A percentile compares a stretch with the other conserved stretches of the same genome.
Evolutionary conservation across 2,113 vertebrate species (phyloP).

Genomic region (Patagioenas fasciata): DNA sequence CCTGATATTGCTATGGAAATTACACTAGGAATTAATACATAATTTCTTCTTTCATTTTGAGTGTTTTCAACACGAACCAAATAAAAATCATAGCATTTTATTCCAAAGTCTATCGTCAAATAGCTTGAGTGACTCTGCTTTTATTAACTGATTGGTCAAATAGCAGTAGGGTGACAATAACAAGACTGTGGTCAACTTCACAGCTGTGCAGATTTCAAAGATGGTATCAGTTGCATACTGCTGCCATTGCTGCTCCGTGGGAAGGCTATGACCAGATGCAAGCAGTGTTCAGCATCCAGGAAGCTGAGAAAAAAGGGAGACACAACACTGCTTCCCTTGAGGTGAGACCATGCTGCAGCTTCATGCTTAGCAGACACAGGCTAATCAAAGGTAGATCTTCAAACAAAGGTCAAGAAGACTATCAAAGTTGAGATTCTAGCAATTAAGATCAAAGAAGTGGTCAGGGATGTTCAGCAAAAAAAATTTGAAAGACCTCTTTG

Average conservation of each 20-base stretch:
- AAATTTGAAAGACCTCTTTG: not conserved
- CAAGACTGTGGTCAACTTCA: not conserved
- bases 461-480: not conserved
- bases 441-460: not conserved
- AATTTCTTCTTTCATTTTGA: not conserved
- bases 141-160: not conserved
- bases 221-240: not conserved
- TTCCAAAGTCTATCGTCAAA: not conserved
- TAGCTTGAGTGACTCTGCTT: not conserved
- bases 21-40: not conserved
- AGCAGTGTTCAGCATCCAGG: not conserved
- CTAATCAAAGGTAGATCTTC: not conserved
- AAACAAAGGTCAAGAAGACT: not conserved
- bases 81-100: not conserved
- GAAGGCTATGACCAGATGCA: not conserved
- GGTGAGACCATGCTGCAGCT: not conserved
- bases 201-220: not conserved
- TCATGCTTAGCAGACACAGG: not conserved
- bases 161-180: not conserved
- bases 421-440: not conserved
- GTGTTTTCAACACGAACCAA: not conserved
- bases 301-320: not conserved
- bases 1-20: not conserved
- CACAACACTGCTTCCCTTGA: not conserved
- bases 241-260: not conserved